Percentiles rank a stretch among this genome's conserved stretches.
Conservation (phyloP, 2,888 invertebrate genomes). For the Sinodicranocentrus sp. region DNA sequence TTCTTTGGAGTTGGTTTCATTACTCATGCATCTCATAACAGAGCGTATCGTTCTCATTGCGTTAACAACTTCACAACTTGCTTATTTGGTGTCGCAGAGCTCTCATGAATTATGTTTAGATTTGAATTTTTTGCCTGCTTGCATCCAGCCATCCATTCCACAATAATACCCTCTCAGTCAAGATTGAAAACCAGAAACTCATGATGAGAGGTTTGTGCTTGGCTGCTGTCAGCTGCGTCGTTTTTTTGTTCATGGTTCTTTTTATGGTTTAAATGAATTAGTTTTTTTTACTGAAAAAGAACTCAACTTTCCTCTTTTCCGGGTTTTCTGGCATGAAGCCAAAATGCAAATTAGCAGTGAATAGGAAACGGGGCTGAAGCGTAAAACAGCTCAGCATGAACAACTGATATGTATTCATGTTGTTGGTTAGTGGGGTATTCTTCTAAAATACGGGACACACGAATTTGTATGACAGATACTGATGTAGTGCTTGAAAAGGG, state of each 20-base stretch:
- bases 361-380: too few relatives aligned
- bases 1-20: not conserved
- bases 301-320: not conserved
- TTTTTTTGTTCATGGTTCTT: not conserved
- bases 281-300: not conserved
- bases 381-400: too few relatives aligned
- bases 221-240: not conserved
- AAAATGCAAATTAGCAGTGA: not conserved
- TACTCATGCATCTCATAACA: not conserved
- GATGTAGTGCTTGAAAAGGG: too few relatives aligned
- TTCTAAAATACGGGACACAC: too few relatives aligned
- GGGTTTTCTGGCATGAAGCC: conserved; percentile 6
- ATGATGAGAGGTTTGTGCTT: not conserved
- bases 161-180: not conserved
- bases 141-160: not conserved
- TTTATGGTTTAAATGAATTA: conserved; percentile 15
- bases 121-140: not conserved
- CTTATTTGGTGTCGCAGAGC: conserved; percentile 22
- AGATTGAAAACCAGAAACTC: not conserved
- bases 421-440: too few relatives aligned
- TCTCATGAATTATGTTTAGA: conserved; percentile 11
- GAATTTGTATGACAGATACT: too few relatives aligned
- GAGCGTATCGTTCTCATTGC: not conserved
- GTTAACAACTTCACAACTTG: conserved; percentile 1
- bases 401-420: too few relatives aligned